Base-by-base conservation (phyloP, 2,113 vertebrate species). In the Rhadina sibilatrix region DNA sequence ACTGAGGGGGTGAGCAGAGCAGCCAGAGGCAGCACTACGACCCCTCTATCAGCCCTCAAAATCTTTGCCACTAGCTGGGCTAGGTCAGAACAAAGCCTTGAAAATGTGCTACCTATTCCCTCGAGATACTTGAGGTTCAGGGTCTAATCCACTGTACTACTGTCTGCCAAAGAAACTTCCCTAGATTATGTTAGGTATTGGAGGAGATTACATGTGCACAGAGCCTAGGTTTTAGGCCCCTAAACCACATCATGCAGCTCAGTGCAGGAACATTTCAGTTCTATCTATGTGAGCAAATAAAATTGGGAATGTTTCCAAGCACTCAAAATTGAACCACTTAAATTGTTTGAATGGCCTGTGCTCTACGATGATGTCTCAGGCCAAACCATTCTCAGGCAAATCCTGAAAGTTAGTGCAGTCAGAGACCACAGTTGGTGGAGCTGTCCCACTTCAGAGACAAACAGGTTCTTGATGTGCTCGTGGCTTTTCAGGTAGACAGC, bases 131-230 rank as follows among this genome's bases (percentile, higher is more conserved):
- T 81, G 94, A 71, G 96, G 95, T 90, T 90, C 93, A 91, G 76
- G 60, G 83, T 94, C 69, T 95, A 94, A 92, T 92, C 47, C 91
- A 78, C 60, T 47, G 16, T n/a, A 56, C 80, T 94, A n/a, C 86
- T 75, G 89, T n/a, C 89, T 96, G 94, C 89, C 95, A 97, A 75
- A 71, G 80, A 83, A 81, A 92, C 56, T 93, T 95, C 69, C 72
- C 68, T 21, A 75, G 72, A 56, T 94, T 70, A 66, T 70, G 44
- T 63, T 75, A 81, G 94, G 89, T 82, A 78, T 25, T 90, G 76
- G 80, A 90, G 64, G 69, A 83, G 44, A 84, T 87, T 75, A 59
- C 38, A 66, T 0, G 1, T 18, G 40, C 10, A 5, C n/a, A 56
- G 94, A 64, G 19, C 15, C 56, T 28, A 60, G 3, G 18, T 27